Percentiles rank a stretch among this genome's conserved stretches.
Conservation (phyloP, 2,888 invertebrate species). For the Chromoteleia sp. region DNA sequence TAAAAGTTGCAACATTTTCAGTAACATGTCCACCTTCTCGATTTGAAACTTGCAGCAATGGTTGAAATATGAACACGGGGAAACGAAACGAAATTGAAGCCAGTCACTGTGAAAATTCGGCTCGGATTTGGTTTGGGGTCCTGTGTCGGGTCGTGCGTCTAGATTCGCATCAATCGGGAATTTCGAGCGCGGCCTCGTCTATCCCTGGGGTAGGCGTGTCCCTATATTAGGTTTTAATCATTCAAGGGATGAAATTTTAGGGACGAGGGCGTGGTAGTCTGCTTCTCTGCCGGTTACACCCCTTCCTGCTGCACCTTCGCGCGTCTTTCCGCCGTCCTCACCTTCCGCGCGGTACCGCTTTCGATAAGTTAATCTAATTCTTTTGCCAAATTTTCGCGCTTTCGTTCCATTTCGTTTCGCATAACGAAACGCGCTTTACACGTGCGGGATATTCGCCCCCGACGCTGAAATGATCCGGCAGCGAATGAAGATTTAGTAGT, state of each 20-base stretch:
- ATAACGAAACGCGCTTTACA: slow-evolving; percentile 11
- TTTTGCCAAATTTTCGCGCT: slow-evolving; percentile 52
- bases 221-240: slow-evolving; percentile 85
- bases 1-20: slow-evolving; percentile 23
- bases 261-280: slow-evolving; percentile 84
- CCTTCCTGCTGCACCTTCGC: slow-evolving; percentile 80
- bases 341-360: slow-evolving; percentile 44
- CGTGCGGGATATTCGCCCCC: slow-evolving; percentile 4
- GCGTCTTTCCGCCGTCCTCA: slow-evolving; percentile 63
- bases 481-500: slow-evolving; percentile 17
- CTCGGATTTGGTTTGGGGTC: slow-evolving; percentile 73
- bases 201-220: slow-evolving; percentile 81
- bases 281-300: slow-evolving; percentile 83
- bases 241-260: slow-evolving; percentile 84
- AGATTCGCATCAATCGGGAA: slow-evolving; percentile 59
- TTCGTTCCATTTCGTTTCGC: slow-evolving; percentile 40
- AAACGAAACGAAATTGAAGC: slow-evolving; percentile 78
- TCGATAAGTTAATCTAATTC: slow-evolving; percentile 63
- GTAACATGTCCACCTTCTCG: slow-evolving; percentile 15
- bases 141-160: slow-evolving; percentile 46
- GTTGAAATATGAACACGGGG: slow-evolving; percentile 61
- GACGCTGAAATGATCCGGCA: slow-evolving; percentile 10
- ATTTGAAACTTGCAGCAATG: slow-evolving; percentile 34
- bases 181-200: slow-evolving; percentile 51
- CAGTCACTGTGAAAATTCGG: slow-evolving; percentile 81